These are phyloP conservation scores for Napeogenes sylphis DNA, from an alignment of 2,888 invertebrate genomes.

Conservation along the genomic window DNA sequence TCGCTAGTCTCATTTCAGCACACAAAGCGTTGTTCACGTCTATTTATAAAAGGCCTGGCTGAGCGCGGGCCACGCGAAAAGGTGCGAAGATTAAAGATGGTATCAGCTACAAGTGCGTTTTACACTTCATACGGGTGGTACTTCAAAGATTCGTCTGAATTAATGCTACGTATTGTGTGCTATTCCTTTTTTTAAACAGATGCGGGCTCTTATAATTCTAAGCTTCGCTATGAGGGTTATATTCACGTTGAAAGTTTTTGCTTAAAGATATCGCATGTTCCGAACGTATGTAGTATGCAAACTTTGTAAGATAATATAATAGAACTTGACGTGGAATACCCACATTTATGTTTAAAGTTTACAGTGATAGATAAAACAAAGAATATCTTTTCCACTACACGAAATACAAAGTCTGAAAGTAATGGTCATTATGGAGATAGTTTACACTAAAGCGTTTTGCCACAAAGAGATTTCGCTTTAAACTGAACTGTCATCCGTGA, in stretches of 20 bases:
- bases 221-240: slow-evolving; percentile 17
- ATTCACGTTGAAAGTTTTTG: slow-evolving; percentile 7
- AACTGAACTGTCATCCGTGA: slow-evolving; percentile 60
- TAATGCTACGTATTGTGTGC: slow-evolving; percentile 45
- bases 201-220: slow-evolving; percentile 26
- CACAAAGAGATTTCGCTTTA: slow-evolving; percentile 52
- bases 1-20: slow-evolving; percentile 67
- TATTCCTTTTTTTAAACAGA: slow-evolving; percentile 40
- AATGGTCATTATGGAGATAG: slow-evolving; percentile 26
- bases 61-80: slow-evolving; percentile 59
- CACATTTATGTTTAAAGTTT: too few species aligned
- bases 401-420: slow-evolving; percentile 2
- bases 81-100: slow-evolving; percentile 76
- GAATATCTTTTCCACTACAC: not conserved
- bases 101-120: slow-evolving; percentile 70
- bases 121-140: slow-evolving; percentile 49
- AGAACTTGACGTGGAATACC: too few species aligned
- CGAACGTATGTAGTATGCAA: slow-evolving; percentile 1
- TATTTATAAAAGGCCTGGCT: slow-evolving; percentile 66
- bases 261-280: not conserved
- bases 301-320: not conserved
- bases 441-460: slow-evolving; percentile 37
- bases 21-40: slow-evolving; percentile 63
- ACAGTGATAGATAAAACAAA: not conserved
- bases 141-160: slow-evolving; percentile 46